A percentile compares a stretch with the other conserved stretches of the same genome.
Conservation (phyloP, 2,113 vertebrate species). For the Ammodytes dubius region DNA sequence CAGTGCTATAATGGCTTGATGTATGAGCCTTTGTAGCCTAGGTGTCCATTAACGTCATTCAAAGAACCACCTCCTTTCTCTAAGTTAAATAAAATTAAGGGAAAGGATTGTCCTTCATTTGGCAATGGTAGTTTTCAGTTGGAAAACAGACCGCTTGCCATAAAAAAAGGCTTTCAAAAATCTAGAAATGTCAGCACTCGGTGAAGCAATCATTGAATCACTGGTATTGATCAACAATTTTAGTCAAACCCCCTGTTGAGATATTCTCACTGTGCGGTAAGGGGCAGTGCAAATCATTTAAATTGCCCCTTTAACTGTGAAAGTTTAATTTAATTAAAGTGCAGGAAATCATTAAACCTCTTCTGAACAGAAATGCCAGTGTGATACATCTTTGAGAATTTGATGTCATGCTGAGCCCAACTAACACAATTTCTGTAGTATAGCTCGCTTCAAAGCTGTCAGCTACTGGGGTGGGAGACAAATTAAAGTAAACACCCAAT, state of each 20-base stretch:
- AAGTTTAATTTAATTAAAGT: conserved; percentile 54
- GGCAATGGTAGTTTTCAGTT: neutral
- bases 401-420: conserved; percentile 6
- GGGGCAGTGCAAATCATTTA: conserved; percentile 51
- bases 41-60: conserved; percentile 31
- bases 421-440: conserved; percentile 22
- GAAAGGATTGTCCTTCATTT: conserved; percentile 1
- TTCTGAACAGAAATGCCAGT: conserved; percentile 39
- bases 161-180: conserved; percentile 54
- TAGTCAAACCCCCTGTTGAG: conserved; percentile 50
- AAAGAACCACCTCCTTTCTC: conserved; percentile 15
- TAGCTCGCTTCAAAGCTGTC: conserved; percentile 1
- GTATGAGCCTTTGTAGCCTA: conserved; percentile 23
- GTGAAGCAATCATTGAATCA: conserved; percentile 43
- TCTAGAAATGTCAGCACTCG: conserved; percentile 53
- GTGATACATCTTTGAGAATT: conserved; percentile 12
- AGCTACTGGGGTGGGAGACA: neutral
- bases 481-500: neutral
- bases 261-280: conserved; percentile 26
- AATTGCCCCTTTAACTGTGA: conserved; percentile 39
- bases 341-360: conserved; percentile 29
- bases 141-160: conserved; percentile 17
- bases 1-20: conserved; percentile 6
- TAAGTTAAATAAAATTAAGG: conserved; percentile 33
- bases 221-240: conserved; percentile 55